Percentiles rank a stretch among this genome's conserved stretches.
phyloP scores from a whole-genome alignment of 92 coral and sea anemone genomes.

The Porites cylindrica region DNA sequence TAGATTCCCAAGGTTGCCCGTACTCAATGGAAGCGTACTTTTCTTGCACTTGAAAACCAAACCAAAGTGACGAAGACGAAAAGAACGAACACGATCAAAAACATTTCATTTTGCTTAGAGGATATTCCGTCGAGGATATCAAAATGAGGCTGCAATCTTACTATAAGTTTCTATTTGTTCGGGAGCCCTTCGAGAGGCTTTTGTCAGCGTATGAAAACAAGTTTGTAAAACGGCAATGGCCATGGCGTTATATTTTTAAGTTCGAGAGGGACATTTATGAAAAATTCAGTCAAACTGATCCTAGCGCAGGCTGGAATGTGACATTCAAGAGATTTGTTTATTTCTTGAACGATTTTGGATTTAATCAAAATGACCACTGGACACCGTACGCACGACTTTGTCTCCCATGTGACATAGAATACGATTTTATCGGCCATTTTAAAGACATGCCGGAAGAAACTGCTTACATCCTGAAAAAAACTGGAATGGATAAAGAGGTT shows the following conservation, averaged over 20 bases:
- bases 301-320: background rate
- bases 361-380: constrained; percentile 23
- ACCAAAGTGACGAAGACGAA: background rate
- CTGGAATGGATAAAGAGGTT: constrained; percentile 20
- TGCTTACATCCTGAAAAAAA: constrained; percentile 7
- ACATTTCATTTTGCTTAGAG: background rate
- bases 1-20: constrained; percentile 31
- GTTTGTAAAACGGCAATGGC: background rate
- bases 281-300: background rate
- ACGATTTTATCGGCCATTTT: constrained; percentile 42
- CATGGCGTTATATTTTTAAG: background rate
- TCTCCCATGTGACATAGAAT: constrained; percentile 23
- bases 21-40: constrained; percentile 18
- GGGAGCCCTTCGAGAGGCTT: constrained; percentile 17
- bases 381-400: constrained; percentile 16
- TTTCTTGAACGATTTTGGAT: background rate
- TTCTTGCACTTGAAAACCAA: constrained; percentile 16
- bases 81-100: background rate
- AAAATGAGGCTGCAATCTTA: constrained; percentile 3
- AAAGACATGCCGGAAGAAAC: constrained; percentile 30
- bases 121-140: constrained; percentile 3
- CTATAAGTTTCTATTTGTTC: constrained; percentile 41
- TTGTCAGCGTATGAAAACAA: background rate
- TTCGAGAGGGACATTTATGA: background rate
- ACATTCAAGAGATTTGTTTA: constrained; percentile 4